Percentiles rank a stretch among this genome's conserved stretches.
Conservation (phyloP, 2,113 vertebrate genomes). For the Mugil cephalus region DNA sequence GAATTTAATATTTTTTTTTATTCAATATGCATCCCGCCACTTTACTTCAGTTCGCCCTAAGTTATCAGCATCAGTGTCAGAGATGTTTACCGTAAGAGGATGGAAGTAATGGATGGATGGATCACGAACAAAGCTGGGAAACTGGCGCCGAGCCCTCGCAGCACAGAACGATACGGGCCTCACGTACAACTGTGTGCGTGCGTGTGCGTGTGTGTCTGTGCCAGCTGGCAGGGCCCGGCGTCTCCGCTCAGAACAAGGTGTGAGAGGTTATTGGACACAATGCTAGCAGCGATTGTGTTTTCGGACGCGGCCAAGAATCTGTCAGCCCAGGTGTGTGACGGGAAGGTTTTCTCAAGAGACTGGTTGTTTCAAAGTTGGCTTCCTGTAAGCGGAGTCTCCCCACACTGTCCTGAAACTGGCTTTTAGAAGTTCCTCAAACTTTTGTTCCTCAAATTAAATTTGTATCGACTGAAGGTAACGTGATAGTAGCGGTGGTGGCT, state of each 20-base stretch:
- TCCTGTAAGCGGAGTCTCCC: conserved; percentile 1
- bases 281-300: conserved; percentile 23
- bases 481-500: no score
- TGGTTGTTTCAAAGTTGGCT: background rate
- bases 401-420: background rate
- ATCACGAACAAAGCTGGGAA: conserved; percentile 56
- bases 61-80: conserved; percentile 15
- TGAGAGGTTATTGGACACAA: conserved; percentile 50
- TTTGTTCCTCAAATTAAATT: conserved; percentile 4
- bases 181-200: background rate
- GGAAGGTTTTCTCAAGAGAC: background rate
- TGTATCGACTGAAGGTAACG: no score
- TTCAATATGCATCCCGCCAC: no score
- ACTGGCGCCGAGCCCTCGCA: conserved; percentile 34
- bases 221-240: conserved; percentile 38
- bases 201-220: conserved; percentile 10
- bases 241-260: conserved; percentile 23
- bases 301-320: conserved; percentile 44
- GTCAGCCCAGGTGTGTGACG: conserved; percentile 45
- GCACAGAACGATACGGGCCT: conserved; percentile 46
- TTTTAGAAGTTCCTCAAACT: background rate
- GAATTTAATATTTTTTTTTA: no score
- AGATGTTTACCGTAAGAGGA: conserved; percentile 31
- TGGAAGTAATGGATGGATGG: conserved; percentile 19
- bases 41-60: no score